Evolutionary conservation across 2,797 vertebrate genomes (phyloP).

Genomic region (Anguilla anguilla): DNA sequence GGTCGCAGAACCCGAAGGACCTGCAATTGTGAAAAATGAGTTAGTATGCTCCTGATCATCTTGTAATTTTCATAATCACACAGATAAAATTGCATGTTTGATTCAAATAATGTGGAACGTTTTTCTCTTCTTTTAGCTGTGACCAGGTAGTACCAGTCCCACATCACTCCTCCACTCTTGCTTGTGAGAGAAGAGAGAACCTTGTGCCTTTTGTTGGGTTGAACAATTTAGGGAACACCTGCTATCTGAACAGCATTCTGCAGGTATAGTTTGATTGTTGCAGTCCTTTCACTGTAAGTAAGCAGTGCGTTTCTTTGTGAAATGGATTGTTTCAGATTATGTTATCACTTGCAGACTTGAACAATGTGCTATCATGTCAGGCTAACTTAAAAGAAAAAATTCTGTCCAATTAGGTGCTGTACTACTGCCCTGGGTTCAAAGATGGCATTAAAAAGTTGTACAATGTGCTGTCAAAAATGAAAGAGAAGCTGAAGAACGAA

Average conservation of each 20-base stretch:
- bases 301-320: not conserved
- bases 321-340: not conserved
- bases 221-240: constrained; percentile 96
- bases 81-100: not conserved
- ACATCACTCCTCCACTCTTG: constrained; percentile 71
- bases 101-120: not conserved
- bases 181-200: constrained; percentile 82
- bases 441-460: constrained; percentile 86
- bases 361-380: not conserved
- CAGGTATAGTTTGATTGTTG: constrained; percentile 73
- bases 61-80: not conserved
- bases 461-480: constrained; percentile 78
- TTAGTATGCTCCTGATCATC: not conserved
- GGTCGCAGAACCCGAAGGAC: constrained; percentile 67
- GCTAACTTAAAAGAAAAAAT: constrained; percentile 11
- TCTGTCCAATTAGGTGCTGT: constrained; percentile 79
- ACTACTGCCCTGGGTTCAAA: constrained; percentile 94
- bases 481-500: constrained; percentile 76
- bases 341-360: not conserved
- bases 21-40: constrained; percentile 64
- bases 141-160: constrained; percentile 85
- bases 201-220: constrained; percentile 91
- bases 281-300: not conserved
- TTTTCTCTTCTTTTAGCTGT: constrained; percentile 49
- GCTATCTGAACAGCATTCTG: constrained; percentile 96